Percentiles rank a stretch among this genome's conserved stretches.
Conservation (phyloP, 2,888 invertebrate genomes). For the Ptychoptera albimana region DNA sequence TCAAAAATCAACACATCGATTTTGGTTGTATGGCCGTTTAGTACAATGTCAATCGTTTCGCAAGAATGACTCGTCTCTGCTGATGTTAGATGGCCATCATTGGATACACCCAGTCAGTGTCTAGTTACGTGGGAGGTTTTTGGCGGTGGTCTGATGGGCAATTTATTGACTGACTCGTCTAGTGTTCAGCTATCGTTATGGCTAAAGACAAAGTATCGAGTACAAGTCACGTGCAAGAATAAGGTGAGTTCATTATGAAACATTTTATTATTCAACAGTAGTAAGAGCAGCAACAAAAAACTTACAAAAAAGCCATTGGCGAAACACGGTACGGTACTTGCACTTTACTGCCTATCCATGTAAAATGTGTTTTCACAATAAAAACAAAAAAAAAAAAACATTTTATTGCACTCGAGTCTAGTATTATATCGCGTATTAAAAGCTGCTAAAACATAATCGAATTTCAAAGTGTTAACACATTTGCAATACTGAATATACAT, state of each 20-base stretch:
- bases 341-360: no score
- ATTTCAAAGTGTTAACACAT: no score
- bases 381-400: no score
- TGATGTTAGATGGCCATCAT: slow-evolving; percentile 27
- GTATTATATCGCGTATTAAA: no score
- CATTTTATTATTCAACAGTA: no score
- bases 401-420: no score
- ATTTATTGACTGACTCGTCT: slow-evolving; percentile 27
- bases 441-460: no score
- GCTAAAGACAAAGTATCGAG: slow-evolving; percentile 30
- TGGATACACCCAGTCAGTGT: slow-evolving; percentile 23
- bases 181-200: slow-evolving; percentile 28
- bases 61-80: slow-evolving; percentile 28
- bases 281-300: no score
- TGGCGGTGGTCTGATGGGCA: slow-evolving; percentile 29
- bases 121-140: slow-evolving; percentile 31
- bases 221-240: slow-evolving; percentile 30
- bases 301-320: no score
- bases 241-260: slow-evolving; percentile 19
- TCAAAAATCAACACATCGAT: slow-evolving; percentile 23
- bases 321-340: no score
- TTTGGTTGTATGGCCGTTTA: slow-evolving; percentile 22
- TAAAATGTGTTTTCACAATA: no score
- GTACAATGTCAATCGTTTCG: slow-evolving; percentile 25
- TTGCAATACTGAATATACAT: no score